Percentiles rank a stretch among this genome's conserved stretches.
phyloP scores from a whole-genome alignment of 2,113 vertebrate genomes.

The Sinocyclocheilus anshuiensis region DNA sequence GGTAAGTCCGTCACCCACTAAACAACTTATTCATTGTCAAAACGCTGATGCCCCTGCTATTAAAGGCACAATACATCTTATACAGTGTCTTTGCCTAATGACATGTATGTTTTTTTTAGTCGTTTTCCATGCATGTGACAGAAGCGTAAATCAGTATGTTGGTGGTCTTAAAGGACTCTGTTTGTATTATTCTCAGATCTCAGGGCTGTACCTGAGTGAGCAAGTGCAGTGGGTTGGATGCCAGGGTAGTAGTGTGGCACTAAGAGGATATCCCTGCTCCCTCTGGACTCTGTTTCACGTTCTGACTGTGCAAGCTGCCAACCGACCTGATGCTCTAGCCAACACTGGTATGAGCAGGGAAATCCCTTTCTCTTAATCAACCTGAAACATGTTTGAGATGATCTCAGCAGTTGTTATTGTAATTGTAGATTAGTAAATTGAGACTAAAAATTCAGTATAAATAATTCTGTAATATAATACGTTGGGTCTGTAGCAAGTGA shows the following conservation, averaged over 20 bases:
- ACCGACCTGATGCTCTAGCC: slow-evolving; percentile 75
- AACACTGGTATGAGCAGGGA: slow-evolving; percentile 79
- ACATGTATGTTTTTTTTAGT: neutral
- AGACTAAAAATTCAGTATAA: neutral
- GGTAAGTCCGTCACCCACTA: slow-evolving; percentile 72
- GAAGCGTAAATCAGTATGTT: no score
- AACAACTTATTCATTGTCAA: no score
- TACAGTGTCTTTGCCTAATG: neutral
- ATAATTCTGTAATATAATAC: neutral
- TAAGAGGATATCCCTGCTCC: slow-evolving; percentile 90
- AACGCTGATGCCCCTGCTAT: no score
- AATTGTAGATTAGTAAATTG: neutral
- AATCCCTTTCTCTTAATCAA: slow-evolving; percentile 4
- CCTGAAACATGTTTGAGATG: neutral
- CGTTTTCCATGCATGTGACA: neutral
- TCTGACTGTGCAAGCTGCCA: slow-evolving; percentile 80
- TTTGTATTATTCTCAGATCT: slow-evolving; percentile 78
- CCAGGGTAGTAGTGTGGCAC: slow-evolving; percentile 84
- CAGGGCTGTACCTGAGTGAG: slow-evolving; percentile 84
- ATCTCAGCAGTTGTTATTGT: neutral
- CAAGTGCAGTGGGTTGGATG: slow-evolving; percentile 87
- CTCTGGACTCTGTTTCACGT: slow-evolving; percentile 93
- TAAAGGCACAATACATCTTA: neutral
- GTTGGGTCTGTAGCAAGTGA: neutral
- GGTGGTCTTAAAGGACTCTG: neutral